A percentile compares a stretch with the other conserved stretches of the same genome.
Evolutionary conservation across 1,140 invertebrate species (phyloP).

Genomic region (Augochlora pura): DNA sequence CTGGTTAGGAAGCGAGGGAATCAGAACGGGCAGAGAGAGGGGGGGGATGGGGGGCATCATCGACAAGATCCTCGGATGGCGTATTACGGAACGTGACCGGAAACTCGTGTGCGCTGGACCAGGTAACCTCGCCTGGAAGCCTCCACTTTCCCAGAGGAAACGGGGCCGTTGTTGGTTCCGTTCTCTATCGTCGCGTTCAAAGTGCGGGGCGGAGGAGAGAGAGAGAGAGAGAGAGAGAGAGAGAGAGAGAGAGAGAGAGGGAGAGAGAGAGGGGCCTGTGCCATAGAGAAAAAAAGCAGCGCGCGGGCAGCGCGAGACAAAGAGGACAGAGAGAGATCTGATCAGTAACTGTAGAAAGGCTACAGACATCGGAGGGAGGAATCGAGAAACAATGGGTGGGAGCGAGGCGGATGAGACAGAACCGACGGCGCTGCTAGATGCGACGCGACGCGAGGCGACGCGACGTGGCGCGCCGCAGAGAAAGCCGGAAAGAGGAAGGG

Average conservation of each 20-base stretch:
- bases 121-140: slow-evolving; percentile 61
- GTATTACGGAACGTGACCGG: slow-evolving; percentile 50
- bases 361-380: slow-evolving; percentile 31
- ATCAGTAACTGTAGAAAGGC: slow-evolving; percentile 40
- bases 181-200: slow-evolving; percentile 25
- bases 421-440: neutral
- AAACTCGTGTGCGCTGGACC: slow-evolving; percentile 54
- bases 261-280: too few species aligned
- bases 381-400: slow-evolving; percentile 30
- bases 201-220: neutral
- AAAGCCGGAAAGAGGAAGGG: slow-evolving; percentile 11
- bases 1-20: too few species aligned
- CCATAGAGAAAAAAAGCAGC: slow-evolving; percentile 26
- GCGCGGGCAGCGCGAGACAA: slow-evolving; percentile 26
- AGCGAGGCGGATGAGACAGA: slow-evolving; percentile 3
- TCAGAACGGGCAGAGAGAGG: too few species aligned
- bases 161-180: slow-evolving; percentile 26
- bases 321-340: slow-evolving; percentile 49
- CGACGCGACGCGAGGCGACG: neutral
- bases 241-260: slow-evolving; percentile 2
- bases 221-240: neutral
- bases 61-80: slow-evolving; percentile 20
- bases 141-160: slow-evolving; percentile 69
- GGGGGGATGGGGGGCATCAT: too few species aligned
- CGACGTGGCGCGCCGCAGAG: slow-evolving; percentile 10